Conservation (phyloP, 2,797 vertebrate species). For the Galago senegalensis region DNA sequence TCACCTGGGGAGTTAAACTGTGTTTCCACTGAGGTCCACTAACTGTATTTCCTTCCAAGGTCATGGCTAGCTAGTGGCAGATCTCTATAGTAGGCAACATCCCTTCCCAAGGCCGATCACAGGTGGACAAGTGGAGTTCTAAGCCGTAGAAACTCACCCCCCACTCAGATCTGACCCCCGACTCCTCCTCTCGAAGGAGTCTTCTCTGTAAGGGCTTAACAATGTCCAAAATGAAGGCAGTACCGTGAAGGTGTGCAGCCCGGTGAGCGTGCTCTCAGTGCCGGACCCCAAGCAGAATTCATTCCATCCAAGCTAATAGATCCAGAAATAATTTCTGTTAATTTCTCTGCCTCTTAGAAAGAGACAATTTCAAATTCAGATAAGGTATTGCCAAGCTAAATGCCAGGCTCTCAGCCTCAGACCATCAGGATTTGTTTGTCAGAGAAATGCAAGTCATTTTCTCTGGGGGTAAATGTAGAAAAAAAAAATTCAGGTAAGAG, state of each 20-base stretch:
- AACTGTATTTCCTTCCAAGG: neutral
- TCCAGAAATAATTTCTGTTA: conserved; percentile 37
- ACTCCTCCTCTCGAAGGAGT: neutral
- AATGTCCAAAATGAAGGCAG: neutral
- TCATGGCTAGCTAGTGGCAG: rapidly evolving
- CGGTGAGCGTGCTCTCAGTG: neutral
- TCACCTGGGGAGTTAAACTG: neutral
- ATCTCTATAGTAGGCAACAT: rapidly evolving
- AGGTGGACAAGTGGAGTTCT: neutral
- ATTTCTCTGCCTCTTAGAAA: conserved; percentile 26
- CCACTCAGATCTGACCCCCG: rapidly evolving
- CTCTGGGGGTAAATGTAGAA: neutral
- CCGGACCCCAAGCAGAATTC: neutral
- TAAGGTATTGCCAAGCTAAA: conserved; percentile 3
- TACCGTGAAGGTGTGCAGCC: neutral
- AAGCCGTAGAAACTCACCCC: too few relatives aligned
- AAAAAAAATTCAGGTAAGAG: neutral
- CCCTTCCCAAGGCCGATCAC: neutral
- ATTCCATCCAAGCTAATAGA: conserved; percentile 23
- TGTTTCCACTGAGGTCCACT: neutral
- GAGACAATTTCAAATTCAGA: conserved; percentile 40
- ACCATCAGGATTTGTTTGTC: conserved; percentile 52
- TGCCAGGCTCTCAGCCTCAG: conserved; percentile 48
- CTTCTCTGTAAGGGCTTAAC: neutral
- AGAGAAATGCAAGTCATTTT: conserved; percentile 32